phyloP scores from a whole-genome alignment of 2,113 vertebrate species.

The Psittacara wagleri region DNA sequence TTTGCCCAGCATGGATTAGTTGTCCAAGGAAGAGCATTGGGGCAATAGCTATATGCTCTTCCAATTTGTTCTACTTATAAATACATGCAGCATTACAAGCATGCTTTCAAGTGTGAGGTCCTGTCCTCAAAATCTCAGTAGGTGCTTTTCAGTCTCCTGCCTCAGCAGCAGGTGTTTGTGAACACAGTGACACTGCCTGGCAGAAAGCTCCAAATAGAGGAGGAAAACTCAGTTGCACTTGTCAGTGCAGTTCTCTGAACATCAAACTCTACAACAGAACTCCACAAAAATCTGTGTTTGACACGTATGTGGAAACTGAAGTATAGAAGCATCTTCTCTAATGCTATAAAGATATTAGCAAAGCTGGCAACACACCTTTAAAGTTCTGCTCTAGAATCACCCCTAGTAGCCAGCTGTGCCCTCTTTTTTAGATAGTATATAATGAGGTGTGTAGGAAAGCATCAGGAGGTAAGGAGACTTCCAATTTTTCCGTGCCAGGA shows the following conservation, averaged over 20 bases:
- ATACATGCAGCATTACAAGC: not conserved
- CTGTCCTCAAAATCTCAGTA: not conserved
- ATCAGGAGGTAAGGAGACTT: not conserved
- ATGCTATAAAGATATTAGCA: not conserved
- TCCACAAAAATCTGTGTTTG: not conserved
- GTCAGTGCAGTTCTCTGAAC: not conserved
- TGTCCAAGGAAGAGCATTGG: not conserved
- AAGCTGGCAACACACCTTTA: not conserved
- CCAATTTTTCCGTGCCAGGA: not conserved
- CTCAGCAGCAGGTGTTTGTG: not conserved
- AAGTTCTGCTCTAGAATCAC: not conserved
- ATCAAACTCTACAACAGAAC: not conserved
- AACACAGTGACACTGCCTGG: not conserved
- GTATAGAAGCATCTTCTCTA: not conserved
- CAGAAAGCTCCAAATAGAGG: not conserved
- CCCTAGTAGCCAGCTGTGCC: not conserved
- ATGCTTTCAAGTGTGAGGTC: not conserved
- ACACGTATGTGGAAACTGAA: not conserved
- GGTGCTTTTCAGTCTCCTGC: not conserved
- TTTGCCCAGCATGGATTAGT: not conserved
- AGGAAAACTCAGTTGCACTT: not conserved
- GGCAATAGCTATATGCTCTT: not conserved
- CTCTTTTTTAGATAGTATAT: not conserved
- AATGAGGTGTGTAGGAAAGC: not conserved
- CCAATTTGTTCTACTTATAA: not conserved